Base-by-base conservation (phyloP, 2,888 invertebrate species). In the Cerastis rubricosa region DNA sequence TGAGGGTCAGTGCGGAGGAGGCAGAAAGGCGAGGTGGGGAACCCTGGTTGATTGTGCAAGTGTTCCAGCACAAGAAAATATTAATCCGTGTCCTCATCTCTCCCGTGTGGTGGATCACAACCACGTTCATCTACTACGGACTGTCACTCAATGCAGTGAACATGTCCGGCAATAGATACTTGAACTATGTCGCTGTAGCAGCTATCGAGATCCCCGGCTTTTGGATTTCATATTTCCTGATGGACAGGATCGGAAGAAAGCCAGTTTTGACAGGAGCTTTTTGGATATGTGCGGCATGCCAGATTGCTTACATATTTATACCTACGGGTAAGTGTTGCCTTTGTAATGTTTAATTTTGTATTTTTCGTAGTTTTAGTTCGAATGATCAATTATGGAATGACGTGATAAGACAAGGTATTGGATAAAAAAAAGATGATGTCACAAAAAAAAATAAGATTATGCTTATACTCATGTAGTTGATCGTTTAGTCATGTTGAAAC, bases 201-300 rank as follows among this genome's bases (percentile, higher is more conserved):
- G 91, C 97, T 0, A 97, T 97, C 1, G 98, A 98, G 91, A 97
- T 98, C 66, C 98, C 98, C 0, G 98, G 97, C 0, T 98, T 97
- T 88, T 94, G 97, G 87, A 89, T 97, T 35, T 97, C 97, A 0
- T 97, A 97, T 76, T 90, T 97, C 14, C 91, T 98, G 19, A 95
- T 98, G 89, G 97, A 97, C 81, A 95, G 92, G 72, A 91, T 97
- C 19, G 98, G 98, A 5, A 94, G 98, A 81, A 97, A 97, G 81
- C 95, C 96, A 12, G 97, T 97, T 0, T 92, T 98, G 9, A 97
- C 97, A 54, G 94, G 93, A 0, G 97, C 97, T 0, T 97, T 97
- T 91, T 89, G 97, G 75, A 65, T 97, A 0, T 97, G 98, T 84
- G 98, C 97, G 25, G 88, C 94, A 1, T 97, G 97, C 72, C 97